phyloP scores from a whole-genome alignment of 2,113 vertebrate genomes.

The Boleophthalmus pectinirostris region DNA sequence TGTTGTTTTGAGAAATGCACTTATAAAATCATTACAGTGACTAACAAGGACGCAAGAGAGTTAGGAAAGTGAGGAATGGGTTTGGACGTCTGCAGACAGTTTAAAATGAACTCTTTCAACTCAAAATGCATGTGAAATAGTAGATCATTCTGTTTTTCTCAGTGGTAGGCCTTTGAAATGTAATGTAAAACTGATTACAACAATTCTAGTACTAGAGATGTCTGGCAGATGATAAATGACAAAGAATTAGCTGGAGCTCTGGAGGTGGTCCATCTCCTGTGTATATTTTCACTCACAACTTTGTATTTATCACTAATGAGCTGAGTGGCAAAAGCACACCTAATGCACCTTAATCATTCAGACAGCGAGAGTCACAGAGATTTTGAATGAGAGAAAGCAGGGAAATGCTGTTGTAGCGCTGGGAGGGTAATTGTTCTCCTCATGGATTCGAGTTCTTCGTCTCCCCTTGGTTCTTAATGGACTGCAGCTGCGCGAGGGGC shows the following conservation, averaged over 20 bases:
- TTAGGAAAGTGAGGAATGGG: no score
- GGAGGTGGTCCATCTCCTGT: not conserved
- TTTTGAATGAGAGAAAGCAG: constrained; percentile 18
- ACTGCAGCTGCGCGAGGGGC: constrained; percentile 33
- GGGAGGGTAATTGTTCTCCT: constrained; percentile 13
- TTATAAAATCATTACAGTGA: no score
- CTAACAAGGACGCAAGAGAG: no score
- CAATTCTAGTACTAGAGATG: not conserved
- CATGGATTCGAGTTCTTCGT: not conserved
- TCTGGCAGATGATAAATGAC: not conserved
- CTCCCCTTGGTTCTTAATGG: constrained; percentile 33
- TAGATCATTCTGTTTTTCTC: no score
- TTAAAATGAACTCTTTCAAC: no score
- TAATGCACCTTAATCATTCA: constrained; percentile 16
- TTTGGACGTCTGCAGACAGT: no score
- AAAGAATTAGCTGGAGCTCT: not conserved
- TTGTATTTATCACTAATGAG: constrained; percentile 4
- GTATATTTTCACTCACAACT: not conserved
- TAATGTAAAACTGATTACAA: not conserved
- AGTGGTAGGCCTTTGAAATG: not conserved
- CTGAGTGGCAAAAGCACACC: constrained; percentile 1
- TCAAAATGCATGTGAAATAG: no score
- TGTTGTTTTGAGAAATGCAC: no score
- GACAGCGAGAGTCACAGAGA: constrained; percentile 3
- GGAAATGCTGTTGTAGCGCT: not conserved